Conservation (phyloP, 2,888 invertebrate species). For the Odontothrips loti region DNA sequence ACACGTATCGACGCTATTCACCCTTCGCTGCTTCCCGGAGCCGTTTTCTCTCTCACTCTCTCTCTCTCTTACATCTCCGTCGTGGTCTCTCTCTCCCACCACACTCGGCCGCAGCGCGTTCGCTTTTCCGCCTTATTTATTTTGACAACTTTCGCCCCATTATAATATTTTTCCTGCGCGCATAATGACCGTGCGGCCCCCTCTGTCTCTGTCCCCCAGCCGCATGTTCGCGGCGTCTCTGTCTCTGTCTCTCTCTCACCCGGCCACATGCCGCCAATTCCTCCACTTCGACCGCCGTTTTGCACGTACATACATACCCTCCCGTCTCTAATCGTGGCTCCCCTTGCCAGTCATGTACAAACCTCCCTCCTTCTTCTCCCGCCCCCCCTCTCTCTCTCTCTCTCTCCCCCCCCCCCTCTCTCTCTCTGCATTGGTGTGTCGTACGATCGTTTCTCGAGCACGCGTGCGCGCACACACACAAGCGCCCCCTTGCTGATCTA, state of each 20-base stretch:
- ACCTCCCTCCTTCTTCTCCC: no score
- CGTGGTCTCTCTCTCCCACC: not conserved
- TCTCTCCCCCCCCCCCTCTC: no score
- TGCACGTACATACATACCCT: not conserved
- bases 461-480: no score
- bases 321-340: not conserved
- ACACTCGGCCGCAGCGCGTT: not conserved
- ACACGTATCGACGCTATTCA: not conserved
- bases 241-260: not conserved
- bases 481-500: no score
- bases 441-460: no score
- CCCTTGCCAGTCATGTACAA: no score
- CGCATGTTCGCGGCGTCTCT: not conserved
- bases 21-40: not conserved
- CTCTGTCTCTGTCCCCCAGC: not conserved
- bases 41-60: not conserved
- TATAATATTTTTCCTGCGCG: not conserved
- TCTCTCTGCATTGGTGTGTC: no score
- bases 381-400: no score
- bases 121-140: not conserved
- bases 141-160: constrained; percentile 1
- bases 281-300: no score
- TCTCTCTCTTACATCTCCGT: not conserved
- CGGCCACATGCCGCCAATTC: no score
- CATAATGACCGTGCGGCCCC: not conserved